Evolutionary conservation across 2,113 vertebrate species (phyloP).

Genomic region (Xerus inauris): DNA sequence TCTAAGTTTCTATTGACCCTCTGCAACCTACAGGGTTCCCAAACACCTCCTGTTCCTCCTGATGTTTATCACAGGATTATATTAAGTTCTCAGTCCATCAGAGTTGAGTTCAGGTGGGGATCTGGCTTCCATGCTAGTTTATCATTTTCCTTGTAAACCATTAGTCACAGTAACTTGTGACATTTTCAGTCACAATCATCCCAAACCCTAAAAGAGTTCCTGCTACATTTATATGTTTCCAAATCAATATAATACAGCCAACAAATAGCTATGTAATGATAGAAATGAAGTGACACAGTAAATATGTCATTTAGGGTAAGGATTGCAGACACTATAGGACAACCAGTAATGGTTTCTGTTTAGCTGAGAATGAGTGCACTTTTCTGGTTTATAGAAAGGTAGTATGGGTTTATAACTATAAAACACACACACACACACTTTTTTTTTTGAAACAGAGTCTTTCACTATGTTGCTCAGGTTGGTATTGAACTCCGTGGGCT

Average conservation of each 20-base stretch:
- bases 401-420: not conserved
- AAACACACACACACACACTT: too few species aligned
- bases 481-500: too few species aligned
- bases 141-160: not conserved
- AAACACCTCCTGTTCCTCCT: accelerated
- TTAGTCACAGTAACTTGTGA: not conserved
- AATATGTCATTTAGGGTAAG: not conserved
- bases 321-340: not conserved
- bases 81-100: not conserved
- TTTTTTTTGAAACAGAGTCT: not conserved
- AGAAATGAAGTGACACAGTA: not conserved
- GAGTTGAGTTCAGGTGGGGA: not conserved
- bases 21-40: not conserved
- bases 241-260: not conserved
- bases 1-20: not conserved
- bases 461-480: not conserved
- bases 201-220: not conserved
- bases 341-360: not conserved
- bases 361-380: not conserved
- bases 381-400: not conserved
- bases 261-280: not conserved
- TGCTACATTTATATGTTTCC: not conserved
- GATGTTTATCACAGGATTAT: not conserved
- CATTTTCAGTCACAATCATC: not conserved
- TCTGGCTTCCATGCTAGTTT: not conserved